Evolutionary conservation across 2,797 vertebrate genomes (phyloP).

Genomic region (Nyctibius grandis): DNA sequence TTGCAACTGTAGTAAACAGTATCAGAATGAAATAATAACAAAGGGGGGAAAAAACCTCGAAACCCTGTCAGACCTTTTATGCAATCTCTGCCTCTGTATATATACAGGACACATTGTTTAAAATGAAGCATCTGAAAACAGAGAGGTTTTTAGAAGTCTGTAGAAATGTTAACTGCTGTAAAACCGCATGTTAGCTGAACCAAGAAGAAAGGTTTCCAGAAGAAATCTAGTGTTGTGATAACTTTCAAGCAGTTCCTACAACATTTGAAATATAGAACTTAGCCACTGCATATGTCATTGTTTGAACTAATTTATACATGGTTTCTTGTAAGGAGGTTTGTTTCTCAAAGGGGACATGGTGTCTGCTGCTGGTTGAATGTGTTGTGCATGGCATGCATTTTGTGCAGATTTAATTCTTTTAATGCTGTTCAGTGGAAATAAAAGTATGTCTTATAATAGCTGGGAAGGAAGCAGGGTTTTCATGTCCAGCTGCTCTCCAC

Average conservation of each 20-base stretch:
- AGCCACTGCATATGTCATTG: neutral
- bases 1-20: neutral
- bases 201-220: no score
- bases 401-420: neutral
- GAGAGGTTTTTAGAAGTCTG: rapidly evolving
- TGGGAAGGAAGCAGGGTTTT: neutral
- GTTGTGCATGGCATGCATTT: neutral
- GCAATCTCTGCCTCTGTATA: neutral
- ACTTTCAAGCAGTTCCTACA: neutral
- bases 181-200: neutral
- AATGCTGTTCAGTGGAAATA: neutral
- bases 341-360: neutral
- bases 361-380: neutral
- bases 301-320: neutral
- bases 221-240: neutral
- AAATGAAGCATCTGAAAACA: neutral
- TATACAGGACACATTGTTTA: neutral
- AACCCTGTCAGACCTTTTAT: neutral
- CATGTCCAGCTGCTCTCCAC: neutral
- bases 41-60: neutral
- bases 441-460: neutral
- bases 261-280: neutral
- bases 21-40: neutral
- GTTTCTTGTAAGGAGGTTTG: neutral
- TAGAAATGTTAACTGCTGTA: neutral